A percentile compares a stretch with the other conserved stretches of the same genome.
Evolutionary conservation across 2,113 vertebrate genomes (phyloP).

Genomic region (Muscicapa adusta): DNA sequence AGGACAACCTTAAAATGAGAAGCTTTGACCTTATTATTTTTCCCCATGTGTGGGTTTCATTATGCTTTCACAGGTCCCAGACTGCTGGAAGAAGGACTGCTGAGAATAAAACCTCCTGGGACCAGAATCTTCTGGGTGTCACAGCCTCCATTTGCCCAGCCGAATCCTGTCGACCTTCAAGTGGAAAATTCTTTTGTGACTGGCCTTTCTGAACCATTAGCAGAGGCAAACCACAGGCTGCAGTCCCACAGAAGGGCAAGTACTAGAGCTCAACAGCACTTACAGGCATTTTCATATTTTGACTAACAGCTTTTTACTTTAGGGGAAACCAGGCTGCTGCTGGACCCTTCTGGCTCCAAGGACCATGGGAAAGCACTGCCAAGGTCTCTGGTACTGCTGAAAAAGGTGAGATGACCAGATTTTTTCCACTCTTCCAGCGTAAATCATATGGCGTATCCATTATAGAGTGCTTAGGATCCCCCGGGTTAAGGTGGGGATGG

Average conservation of each 20-base stretch:
- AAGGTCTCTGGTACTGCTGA: background rate
- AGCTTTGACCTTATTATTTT: constrained; percentile 58
- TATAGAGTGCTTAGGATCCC: background rate
- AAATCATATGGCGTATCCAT: background rate
- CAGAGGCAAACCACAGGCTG: background rate
- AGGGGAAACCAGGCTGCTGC: background rate
- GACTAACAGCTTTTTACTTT: background rate
- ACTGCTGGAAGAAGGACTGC: background rate
- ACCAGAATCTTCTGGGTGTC: background rate
- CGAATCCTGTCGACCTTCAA: background rate
- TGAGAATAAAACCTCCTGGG: background rate
- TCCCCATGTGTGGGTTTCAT: background rate
- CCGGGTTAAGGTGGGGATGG: background rate
- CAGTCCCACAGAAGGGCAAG: background rate
- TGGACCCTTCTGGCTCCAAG: background rate
- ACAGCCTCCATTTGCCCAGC: background rate
- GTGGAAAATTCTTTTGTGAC: background rate
- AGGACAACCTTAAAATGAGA: constrained; percentile 49
- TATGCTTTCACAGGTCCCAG: background rate
- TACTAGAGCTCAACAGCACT: background rate
- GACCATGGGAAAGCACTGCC: background rate
- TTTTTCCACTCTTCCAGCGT: background rate
- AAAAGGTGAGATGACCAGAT: background rate
- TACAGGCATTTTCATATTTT: background rate
- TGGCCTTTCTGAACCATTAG: background rate